Percentiles rank a stretch among this genome's conserved stretches.
These are phyloP conservation scores for Trachops cirrhosus DNA, from an alignment of 2,797 vertebrate genomes.

Conservation along the genomic window DNA sequence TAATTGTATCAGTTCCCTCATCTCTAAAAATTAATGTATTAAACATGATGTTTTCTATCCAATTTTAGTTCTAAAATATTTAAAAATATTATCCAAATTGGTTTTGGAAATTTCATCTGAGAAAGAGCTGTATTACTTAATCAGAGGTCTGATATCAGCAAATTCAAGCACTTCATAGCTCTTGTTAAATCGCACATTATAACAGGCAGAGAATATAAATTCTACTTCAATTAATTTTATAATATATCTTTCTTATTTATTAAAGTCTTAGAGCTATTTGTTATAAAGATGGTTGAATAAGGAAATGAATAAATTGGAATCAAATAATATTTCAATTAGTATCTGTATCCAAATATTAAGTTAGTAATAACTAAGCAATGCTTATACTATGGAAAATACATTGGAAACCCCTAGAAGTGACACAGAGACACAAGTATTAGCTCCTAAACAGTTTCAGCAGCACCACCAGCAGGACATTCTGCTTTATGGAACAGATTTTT, in stretches of 20 bases:
- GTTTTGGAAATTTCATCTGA: neutral
- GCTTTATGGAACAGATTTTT: neutral
- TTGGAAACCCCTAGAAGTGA: neutral
- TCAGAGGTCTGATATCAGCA: neutral
- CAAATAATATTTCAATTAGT: neutral
- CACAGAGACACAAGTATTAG: neutral
- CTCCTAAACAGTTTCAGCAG: slow-evolving; percentile 52
- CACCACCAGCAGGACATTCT: slow-evolving; percentile 49
- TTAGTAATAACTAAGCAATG: neutral
- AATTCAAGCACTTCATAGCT: neutral
- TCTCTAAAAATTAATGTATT: neutral
- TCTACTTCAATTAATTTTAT: neutral
- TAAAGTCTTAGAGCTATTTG: neutral
- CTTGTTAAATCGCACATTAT: neutral
- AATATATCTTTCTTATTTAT: neutral
- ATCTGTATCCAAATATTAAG: neutral
- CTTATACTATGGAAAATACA: neutral
- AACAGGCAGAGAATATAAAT: neutral
- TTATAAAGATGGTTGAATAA: neutral
- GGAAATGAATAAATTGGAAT: neutral
- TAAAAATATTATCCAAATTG: neutral
- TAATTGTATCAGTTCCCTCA: neutral
- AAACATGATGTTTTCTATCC: neutral
- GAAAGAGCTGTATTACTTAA: neutral
- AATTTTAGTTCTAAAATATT: neutral